Percentiles rank a stretch among this genome's conserved stretches.
These are phyloP conservation scores for Isichthys henryi DNA, from an alignment of 2,113 vertebrate genomes.

Conservation along the genomic window DNA sequence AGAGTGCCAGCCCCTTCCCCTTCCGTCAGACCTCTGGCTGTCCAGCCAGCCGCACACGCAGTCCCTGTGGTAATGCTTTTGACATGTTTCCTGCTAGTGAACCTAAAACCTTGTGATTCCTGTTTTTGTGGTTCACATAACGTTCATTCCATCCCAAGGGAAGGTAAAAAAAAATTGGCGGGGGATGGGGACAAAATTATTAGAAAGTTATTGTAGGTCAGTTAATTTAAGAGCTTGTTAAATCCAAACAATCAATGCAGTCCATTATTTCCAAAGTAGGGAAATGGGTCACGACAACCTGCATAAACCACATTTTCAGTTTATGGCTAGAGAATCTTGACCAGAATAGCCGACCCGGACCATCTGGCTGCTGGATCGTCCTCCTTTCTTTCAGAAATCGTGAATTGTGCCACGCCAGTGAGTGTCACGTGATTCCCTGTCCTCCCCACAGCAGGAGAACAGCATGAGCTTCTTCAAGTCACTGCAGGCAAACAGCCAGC, in stretches of 20 bases:
- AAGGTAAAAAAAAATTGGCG: background rate
- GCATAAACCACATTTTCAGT: background rate
- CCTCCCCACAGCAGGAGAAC: slow-evolving; percentile 46
- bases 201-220: background rate
- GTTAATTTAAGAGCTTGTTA: background rate
- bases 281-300: background rate
- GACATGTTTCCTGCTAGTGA: background rate
- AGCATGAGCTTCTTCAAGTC: slow-evolving; percentile 65
- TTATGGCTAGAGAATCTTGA: background rate
- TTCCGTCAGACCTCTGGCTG: slow-evolving; percentile 7
- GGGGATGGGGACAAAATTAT: background rate
- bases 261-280: background rate
- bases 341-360: background rate
- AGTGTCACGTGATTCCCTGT: background rate
- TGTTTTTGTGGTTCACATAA: background rate
- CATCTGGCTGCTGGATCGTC: background rate
- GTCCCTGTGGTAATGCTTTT: background rate
- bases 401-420: background rate
- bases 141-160: background rate
- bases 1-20: background rate
- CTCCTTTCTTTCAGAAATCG: background rate
- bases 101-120: background rate
- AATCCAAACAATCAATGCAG: background rate
- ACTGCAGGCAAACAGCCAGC: slow-evolving; percentile 74
- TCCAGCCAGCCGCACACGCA: background rate